Evolutionary conservation across 2,113 vertebrate species (phyloP).

Genomic region (Ciconia maguari): DNA sequence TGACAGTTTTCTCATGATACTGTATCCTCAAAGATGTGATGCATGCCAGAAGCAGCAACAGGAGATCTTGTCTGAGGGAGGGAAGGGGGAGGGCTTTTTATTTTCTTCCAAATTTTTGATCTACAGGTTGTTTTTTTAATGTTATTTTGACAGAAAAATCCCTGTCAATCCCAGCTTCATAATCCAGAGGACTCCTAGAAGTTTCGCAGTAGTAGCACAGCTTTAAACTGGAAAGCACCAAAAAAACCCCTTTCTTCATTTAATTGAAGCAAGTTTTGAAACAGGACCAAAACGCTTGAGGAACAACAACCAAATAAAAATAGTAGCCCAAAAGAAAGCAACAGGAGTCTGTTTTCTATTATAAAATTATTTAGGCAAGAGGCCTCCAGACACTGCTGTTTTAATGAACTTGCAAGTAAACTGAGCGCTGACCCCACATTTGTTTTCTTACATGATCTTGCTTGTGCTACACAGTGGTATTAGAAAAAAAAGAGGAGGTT

Average conservation of each 20-base stretch:
- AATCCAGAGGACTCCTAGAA: constrained; percentile 9
- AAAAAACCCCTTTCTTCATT: constrained; percentile 1
- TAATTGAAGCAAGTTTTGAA: constrained; percentile 64
- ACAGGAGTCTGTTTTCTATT: constrained; percentile 66
- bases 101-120: constrained; percentile 35
- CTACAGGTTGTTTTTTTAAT: neutral
- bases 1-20: constrained; percentile 73
- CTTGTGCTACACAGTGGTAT: neutral
- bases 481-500: neutral
- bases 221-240: constrained; percentile 42
- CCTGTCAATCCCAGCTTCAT: neutral
- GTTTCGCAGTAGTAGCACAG: neutral
- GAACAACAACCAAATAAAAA: constrained; percentile 73
- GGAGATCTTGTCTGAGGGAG: constrained; percentile 38
- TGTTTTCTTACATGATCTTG: neutral
- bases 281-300: constrained; percentile 58
- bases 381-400: constrained; percentile 11
- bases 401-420: constrained; percentile 25
- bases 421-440: neutral
- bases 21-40: constrained; percentile 71
- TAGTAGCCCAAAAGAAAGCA: constrained; percentile 68
- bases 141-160: neutral
- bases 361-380: constrained; percentile 48
- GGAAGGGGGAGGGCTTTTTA: neutral
- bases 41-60: constrained; percentile 62